phyloP scores from a whole-genome alignment of 2,113 vertebrate genomes.

The Platanista minor region DNA sequence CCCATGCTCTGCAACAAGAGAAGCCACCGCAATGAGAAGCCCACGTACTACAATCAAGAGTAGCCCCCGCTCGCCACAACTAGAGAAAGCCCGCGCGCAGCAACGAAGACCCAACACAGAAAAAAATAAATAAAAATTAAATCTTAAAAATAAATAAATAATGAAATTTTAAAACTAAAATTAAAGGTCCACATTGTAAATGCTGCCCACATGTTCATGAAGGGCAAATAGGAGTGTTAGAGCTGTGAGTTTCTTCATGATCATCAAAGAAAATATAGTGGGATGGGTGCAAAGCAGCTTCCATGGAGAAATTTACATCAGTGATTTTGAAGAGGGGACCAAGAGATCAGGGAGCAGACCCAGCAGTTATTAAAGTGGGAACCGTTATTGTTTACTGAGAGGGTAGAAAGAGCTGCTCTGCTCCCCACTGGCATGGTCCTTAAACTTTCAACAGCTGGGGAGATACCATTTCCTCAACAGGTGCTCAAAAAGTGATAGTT shows the following conservation, averaged over 20 bases:
- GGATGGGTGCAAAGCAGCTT: background rate
- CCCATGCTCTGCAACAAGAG: no score
- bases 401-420: background rate
- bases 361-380: background rate
- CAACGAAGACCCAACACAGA: no score
- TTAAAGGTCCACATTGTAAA: background rate
- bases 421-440: background rate
- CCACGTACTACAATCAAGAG: no score
- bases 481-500: background rate
- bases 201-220: background rate
- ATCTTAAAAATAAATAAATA: no score
- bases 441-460: background rate
- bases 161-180: background rate
- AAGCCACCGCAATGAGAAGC: no score
- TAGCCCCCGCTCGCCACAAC: no score
- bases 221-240: background rate
- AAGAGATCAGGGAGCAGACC: background rate
- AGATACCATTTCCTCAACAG: background rate
- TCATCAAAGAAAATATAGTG: background rate
- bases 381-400: background rate
- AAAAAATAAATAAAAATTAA: no score
- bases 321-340: background rate
- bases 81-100: no score
- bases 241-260: background rate
- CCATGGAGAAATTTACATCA: background rate